These are phyloP conservation scores for Narcine bancroftii DNA, from an alignment of 2,113 vertebrate species.

Conservation along the genomic window DNA sequence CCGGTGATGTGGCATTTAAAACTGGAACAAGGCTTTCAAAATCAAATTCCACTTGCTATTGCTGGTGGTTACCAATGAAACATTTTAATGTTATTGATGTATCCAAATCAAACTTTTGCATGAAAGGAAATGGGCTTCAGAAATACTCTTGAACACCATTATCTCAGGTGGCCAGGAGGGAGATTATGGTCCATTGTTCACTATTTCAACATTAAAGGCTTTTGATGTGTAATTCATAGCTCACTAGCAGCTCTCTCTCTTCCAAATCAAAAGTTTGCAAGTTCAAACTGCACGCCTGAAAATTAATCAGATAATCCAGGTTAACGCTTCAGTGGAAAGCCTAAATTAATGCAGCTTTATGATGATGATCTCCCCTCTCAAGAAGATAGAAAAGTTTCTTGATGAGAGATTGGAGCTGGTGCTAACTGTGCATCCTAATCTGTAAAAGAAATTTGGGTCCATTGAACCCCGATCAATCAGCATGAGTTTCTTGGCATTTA, in stretches of 20 bases:
- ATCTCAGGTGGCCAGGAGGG: too few relatives aligned
- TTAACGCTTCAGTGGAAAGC: neutral
- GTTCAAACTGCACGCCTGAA: neutral
- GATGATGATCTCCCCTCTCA: neutral
- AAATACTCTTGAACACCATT: neutral
- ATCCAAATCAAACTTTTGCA: neutral
- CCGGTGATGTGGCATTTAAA: neutral
- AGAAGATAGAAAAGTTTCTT: neutral
- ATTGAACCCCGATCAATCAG: too few relatives aligned
- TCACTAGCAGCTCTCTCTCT: neutral
- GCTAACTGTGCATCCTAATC: too few relatives aligned
- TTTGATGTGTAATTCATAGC: neutral
- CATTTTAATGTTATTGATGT: neutral
- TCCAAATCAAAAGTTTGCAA: neutral
- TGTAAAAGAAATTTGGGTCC: too few relatives aligned
- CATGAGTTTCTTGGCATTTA: too few relatives aligned
- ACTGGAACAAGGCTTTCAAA: neutral
- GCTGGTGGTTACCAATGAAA: neutral
- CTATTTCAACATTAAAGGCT: neutral
- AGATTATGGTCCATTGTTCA: too few relatives aligned
- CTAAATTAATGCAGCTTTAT: neutral
- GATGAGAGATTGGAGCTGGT: too few relatives aligned
- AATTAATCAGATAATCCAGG: neutral
- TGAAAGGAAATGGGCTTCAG: neutral
- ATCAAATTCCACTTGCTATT: neutral